A percentile compares a stretch with the other conserved stretches of the same genome.
These are phyloP conservation scores for Gonatopus flavifemur DNA, from an alignment of 1,140 invertebrate genomes.

Conservation along the genomic window DNA sequence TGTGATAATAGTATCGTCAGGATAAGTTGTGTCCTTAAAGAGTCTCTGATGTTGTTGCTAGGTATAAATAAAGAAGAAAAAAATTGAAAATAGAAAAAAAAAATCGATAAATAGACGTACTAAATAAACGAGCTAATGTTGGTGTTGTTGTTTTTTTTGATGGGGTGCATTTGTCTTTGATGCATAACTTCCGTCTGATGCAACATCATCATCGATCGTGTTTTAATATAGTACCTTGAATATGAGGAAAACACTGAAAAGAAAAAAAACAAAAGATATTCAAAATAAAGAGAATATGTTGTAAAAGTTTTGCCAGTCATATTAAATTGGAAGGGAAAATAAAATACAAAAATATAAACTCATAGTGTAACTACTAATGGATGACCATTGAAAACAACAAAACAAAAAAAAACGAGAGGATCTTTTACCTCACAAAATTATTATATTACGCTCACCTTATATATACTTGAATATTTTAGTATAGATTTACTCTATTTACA, in stretches of 20 bases:
- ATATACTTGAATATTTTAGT: conserved; percentile 62
- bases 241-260: conserved; percentile 25
- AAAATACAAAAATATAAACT: conserved; percentile 29
- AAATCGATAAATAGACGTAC: conserved; percentile 3
- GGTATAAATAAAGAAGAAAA: no score
- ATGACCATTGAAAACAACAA: conserved; percentile 52
- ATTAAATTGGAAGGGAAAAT: conserved; percentile 24
- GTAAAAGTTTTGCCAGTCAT: conserved; percentile 40
- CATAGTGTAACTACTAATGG: conserved; percentile 37
- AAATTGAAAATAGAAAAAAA: conserved; percentile 27
- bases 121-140: not conserved
- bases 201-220: conserved; percentile 23
- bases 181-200: conserved; percentile 30
- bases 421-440: conserved; percentile 58
- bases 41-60: conserved; percentile 61
- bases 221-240: conserved; percentile 26
- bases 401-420: conserved; percentile 47
- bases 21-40: conserved; percentile 62
- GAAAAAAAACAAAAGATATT: conserved; percentile 17
- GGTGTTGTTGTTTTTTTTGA: conserved; percentile 9
- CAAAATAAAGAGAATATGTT: conserved; percentile 27
- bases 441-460: conserved; percentile 58
- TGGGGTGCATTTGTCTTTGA: conserved; percentile 25
- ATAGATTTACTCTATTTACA: conserved; percentile 62
- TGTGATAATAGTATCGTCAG: conserved; percentile 63